Evolutionary conservation across 53 echinoderm and acorn worm species (phyloP), one percentile per base, ranked within the genome.

Genomic region (Luidia sarsii): DNA sequence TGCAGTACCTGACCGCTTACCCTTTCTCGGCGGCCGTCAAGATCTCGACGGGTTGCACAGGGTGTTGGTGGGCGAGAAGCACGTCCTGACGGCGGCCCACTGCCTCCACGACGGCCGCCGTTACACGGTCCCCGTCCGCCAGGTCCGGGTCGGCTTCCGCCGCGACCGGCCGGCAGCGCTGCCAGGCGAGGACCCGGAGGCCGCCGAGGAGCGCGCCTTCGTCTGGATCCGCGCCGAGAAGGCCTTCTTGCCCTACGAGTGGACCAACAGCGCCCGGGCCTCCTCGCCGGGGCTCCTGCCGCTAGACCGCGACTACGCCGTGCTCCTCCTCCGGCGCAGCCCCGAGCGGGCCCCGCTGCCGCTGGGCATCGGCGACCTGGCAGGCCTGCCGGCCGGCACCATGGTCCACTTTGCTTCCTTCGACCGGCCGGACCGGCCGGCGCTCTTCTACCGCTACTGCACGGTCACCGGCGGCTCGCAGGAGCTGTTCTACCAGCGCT

Each of bases 81-180:
- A 92, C 64, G 92, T 95, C 23, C 53, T 95, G 46, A 95, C 95
- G 33, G 90, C 95, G 2, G 95, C 95, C 3, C 92, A 92, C 25
- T 95, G 95, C 72, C 81, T 95, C 48, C 95, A 95, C 63, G 75
- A 90, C 57, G 92, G 95, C 8, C 70, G 63, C 10, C 82, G 57
- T 13, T 84, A 84, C 48, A 36, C 82, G 41, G 66, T 82, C n/a
- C 68, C 69, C 2, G 45, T 87, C 24, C 77, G 82, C 24, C 67
- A 90, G 21, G 50, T 90, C 21, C 39, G 68, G 10, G 82, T 88
- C 6, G 95, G 95, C 2, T 83, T 95, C 33, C 83, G 95, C 15
- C 92, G 90, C 23, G 82, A 85, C 24, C 65, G 87, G 15, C 62
- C 77, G 35, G 33, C 88, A 2, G 64, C 77, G n/a, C 75, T 65